Evolutionary conservation across 2,888 invertebrate species (phyloP), one percentile per base, ranked within the genome.

Genomic region (Xanthorhoe designata): DNA sequence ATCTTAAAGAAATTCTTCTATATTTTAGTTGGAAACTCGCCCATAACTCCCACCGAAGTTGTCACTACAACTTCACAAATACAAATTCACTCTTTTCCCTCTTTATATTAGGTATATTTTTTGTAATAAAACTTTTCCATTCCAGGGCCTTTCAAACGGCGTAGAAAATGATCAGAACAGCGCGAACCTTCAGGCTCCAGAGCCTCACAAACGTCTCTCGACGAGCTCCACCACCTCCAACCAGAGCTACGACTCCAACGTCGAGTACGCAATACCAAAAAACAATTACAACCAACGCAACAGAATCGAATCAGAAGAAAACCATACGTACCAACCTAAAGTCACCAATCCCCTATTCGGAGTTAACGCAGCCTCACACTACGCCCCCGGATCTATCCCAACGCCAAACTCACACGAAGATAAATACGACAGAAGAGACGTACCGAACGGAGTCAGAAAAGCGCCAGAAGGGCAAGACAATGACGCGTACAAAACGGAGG

Each of bases 381-480:
- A 94, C 80, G 87, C 92, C 8, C 92, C 93, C 2, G 87, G 86
- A 7, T 69, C 85, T 0, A 70, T 85, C 32, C 75, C 77, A 10
- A 62, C 75, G 32, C 71, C 78, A 9, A 79, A 76, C 17, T 10
- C 51, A 24, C 76, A 73, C 35, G 84, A 76, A 67, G 87, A 88
- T 24, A 89, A 88, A 76, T 89, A 85, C 79, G 90, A 92, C 53
- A 84, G 84, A 68, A 82, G 69, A 29, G 64, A 66, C 70, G 59
- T 93, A 68, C 92, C 93, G 42, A 94, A 94, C 75, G 94, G 95
- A 66, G 92, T 95, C 54, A 89, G 96, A 29, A 95, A 95, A 86
- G 97, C 96, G 54, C 97, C 97, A 3, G 97, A 97, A 81, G 97
- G 97, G 24, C 97, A 96, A 85, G 97, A 97, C 88, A 96, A 96